Conservation (phyloP, 2,113 vertebrate species). For the Aptenodytes patagonicus region DNA sequence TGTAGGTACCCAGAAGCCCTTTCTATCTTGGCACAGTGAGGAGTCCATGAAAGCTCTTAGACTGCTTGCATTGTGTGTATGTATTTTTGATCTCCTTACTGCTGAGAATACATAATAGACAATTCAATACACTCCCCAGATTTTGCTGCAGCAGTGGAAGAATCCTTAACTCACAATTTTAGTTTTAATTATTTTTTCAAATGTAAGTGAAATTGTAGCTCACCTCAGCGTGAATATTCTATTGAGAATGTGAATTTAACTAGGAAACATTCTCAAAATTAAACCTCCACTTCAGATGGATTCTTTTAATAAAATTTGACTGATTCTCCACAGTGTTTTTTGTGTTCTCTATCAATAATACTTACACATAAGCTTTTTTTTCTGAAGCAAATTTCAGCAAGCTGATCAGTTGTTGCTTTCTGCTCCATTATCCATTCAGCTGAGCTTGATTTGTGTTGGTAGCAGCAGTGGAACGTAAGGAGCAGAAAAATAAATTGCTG, state of each 20-base stretch:
- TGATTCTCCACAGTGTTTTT: background rate
- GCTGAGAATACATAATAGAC: background rate
- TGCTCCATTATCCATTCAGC: background rate
- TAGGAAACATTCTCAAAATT: background rate
- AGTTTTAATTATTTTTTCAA: background rate
- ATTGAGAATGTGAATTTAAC: background rate
- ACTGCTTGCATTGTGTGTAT: background rate
- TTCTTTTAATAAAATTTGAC: background rate
- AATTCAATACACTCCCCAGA: background rate
- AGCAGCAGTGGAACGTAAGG: background rate
- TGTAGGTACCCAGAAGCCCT: background rate
- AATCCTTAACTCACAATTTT: background rate
- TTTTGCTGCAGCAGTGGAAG: background rate
- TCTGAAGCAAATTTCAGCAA: background rate
- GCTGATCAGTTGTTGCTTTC: background rate
- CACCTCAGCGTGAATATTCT: background rate
- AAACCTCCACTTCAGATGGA: background rate
- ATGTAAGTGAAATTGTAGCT: background rate
- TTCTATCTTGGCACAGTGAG: background rate
- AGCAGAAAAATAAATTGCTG: background rate
- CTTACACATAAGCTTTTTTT: background rate
- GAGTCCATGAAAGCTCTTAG: background rate
- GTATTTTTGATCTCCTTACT: background rate
- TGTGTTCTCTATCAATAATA: background rate
- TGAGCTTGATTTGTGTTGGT: background rate